Conservation (phyloP, 2,113 vertebrate genomes). For the Tragelaphus strepsiceros region DNA sequence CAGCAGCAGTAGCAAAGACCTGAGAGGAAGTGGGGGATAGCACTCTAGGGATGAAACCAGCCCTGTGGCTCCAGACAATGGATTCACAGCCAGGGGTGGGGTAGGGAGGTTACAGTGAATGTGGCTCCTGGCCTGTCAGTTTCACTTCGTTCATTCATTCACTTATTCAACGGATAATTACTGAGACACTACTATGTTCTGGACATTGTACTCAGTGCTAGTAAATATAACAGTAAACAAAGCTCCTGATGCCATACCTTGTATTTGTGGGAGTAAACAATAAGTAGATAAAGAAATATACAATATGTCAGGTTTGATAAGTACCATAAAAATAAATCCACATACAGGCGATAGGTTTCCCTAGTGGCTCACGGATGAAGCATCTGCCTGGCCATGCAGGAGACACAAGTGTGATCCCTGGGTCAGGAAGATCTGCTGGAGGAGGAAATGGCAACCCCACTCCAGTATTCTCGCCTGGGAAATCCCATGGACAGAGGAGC, state of each 20-base stretch:
- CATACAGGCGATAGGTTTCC: not conserved
- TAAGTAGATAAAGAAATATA: not conserved
- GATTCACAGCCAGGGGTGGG: not conserved
- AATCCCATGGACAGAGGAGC: not conserved
- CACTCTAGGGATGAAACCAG: not conserved
- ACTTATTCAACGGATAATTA: not conserved
- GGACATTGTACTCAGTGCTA: not conserved
- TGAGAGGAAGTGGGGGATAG: not conserved
- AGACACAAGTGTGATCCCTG: not conserved
- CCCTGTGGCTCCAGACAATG: not conserved
- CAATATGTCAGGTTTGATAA: not conserved
- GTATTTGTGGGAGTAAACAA: not conserved
- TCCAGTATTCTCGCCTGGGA: not conserved
- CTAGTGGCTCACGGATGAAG: not conserved
- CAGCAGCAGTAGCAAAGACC: not conserved
- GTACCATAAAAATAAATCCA: not conserved
- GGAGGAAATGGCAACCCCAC: not conserved
- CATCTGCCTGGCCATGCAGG: no score
- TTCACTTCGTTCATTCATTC: not conserved
- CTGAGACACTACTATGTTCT: not conserved
- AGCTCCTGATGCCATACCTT: not conserved
- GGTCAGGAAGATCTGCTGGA: not conserved
- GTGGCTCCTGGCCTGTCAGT: not conserved
- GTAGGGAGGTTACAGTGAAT: not conserved
- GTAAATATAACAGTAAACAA: not conserved